Percentiles rank a stretch among this genome's conserved stretches.
Evolutionary conservation across 2,888 invertebrate species (phyloP).

Genomic region (Balanococcus diminutus): DNA sequence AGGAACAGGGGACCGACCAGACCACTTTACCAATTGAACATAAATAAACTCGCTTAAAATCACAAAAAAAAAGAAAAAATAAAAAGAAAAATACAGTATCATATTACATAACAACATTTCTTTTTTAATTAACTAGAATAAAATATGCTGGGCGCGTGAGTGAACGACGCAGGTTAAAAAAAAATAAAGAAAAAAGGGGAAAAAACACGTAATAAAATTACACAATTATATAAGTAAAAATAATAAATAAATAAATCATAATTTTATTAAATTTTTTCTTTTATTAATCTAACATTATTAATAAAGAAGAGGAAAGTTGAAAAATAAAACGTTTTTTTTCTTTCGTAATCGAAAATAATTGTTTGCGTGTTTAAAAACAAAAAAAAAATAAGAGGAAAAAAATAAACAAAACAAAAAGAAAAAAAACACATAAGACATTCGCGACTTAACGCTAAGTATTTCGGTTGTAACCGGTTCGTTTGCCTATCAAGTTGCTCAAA

Average conservation of each 20-base stretch:
- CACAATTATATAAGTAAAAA: conserved; percentile 11
- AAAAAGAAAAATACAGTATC: not conserved
- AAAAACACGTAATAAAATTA: conserved; percentile 7
- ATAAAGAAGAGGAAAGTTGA: conserved; percentile 37
- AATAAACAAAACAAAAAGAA: not conserved
- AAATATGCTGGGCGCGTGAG: not conserved
- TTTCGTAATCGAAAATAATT: not conserved
- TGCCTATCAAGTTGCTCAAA: conserved; percentile 22
- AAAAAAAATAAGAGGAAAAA: not conserved
- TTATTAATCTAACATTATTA: not conserved
- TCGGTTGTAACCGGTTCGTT: conserved; percentile 49
- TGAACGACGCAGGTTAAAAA: not conserved
- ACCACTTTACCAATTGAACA: not conserved
- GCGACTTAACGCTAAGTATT: conserved; percentile 47
- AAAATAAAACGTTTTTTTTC: conserved; percentile 15
- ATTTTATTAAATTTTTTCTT: conserved; percentile 11
- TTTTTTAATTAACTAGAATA: conserved; percentile 3
- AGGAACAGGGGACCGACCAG: too few species aligned
- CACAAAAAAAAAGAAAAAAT: not conserved
- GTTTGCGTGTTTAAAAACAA: not conserved
- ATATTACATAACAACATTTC: not conserved
- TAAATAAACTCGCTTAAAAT: not conserved
- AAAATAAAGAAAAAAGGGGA: not conserved
- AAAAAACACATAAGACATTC: conserved; percentile 15
- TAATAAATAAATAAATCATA: conserved; percentile 27